Evolutionary conservation across 2,113 vertebrate genomes (phyloP).

Genomic region (Zootoca vivipara): DNA sequence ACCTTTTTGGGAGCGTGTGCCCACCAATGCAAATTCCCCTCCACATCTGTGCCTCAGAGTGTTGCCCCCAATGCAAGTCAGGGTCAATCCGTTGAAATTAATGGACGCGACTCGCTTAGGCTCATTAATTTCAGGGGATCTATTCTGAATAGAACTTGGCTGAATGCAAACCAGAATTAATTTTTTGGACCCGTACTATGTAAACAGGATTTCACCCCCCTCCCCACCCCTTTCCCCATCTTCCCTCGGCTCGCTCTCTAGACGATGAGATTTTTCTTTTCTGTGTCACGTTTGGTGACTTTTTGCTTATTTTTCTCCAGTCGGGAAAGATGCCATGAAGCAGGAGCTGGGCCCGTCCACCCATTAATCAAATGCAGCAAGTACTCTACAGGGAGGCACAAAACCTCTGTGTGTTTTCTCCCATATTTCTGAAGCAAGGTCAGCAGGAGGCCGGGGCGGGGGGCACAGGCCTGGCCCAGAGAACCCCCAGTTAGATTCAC

Average conservation of each 20-base stretch:
- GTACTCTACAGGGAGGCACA: slow-evolving; percentile 72
- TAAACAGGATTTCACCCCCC: not conserved
- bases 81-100: too few species aligned
- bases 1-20: not conserved
- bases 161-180: not conserved
- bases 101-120: too few species aligned
- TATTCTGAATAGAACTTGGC: too few species aligned
- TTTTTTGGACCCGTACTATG: not conserved
- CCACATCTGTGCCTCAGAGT: not conserved
- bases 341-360: slow-evolving; percentile 65
- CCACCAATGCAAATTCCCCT: not conserved
- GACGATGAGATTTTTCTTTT: slow-evolving; percentile 57
- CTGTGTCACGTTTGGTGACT: slow-evolving; percentile 72
- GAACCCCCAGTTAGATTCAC: slow-evolving; percentile 69
- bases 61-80: too few species aligned
- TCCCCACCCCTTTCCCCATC: slow-evolving; percentile 1
- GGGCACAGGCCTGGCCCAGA: slow-evolving; percentile 44
- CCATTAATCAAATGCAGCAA: slow-evolving; percentile 82
- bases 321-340: slow-evolving; percentile 71
- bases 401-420: slow-evolving; percentile 71
- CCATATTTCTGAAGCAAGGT: slow-evolving; percentile 65
- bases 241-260: slow-evolving; percentile 41
- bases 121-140: too few species aligned
- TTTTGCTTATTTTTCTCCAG: slow-evolving; percentile 82
- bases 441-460: slow-evolving; percentile 34